These are phyloP conservation scores for Brachypteracias leptosomus DNA, from an alignment of 2,113 vertebrate species.

Conservation along the genomic window DNA sequence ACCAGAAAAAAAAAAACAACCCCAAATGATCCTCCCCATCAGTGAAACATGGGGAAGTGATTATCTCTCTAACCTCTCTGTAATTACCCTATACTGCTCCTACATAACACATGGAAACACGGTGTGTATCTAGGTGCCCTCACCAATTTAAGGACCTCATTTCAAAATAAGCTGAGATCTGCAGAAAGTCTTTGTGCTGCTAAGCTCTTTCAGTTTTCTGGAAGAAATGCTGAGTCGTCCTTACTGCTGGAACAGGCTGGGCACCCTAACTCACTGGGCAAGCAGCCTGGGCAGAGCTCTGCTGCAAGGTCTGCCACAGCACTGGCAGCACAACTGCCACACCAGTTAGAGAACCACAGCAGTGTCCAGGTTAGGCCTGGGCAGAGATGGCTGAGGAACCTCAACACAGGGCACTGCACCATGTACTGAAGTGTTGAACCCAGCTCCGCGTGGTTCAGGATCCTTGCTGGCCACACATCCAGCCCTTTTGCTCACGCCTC, in stretches of 20 bases:
- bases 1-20: too few species aligned
- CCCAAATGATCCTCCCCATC: not conserved
- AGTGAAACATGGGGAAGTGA: not conserved
- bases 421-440: not conserved
- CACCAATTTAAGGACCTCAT: not conserved
- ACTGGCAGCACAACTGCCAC: not conserved
- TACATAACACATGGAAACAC: not conserved
- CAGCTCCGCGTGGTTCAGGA: accelerated
- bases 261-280: too few species aligned
- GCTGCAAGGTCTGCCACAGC: not conserved
- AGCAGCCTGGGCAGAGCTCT: not conserved
- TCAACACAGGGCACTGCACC: too few species aligned
- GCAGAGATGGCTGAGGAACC: not conserved
- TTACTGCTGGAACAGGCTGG: not conserved
- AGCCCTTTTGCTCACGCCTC: not conserved
- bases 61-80: not conserved
- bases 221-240: not conserved
- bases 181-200: not conserved
- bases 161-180: not conserved
- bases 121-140: not conserved
- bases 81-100: not conserved
- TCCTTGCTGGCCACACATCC: not conserved
- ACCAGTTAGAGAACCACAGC: accelerated
- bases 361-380: not conserved
- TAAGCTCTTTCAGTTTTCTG: not conserved